These are phyloP conservation scores for Urosaurus nigricauda DNA, from an alignment of 2,797 vertebrate species.

Conservation along the genomic window DNA sequence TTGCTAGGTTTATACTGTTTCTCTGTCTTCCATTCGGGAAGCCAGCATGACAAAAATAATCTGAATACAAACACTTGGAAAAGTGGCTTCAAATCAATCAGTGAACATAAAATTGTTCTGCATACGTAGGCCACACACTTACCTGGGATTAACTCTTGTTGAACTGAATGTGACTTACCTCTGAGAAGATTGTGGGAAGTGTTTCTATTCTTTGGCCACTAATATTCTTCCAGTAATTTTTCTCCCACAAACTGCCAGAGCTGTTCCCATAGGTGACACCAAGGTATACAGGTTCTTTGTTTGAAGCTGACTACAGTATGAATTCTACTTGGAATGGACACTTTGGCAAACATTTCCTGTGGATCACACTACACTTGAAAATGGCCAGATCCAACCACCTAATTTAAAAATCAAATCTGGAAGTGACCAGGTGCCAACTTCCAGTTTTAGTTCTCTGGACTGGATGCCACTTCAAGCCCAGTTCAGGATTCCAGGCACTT, in stretches of 20 bases:
- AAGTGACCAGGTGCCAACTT: no score
- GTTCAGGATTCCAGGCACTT: no score
- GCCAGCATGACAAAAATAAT: background rate
- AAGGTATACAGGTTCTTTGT: slow-evolving; percentile 54
- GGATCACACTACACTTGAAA: no score
- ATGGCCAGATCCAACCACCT: no score
- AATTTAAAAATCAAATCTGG: no score
- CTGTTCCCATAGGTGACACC: slow-evolving; percentile 44
- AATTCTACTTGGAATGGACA: slow-evolving; percentile 4
- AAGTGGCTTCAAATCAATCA: background rate
- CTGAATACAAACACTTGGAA: background rate
- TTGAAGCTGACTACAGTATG: slow-evolving; percentile 57
- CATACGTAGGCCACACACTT: background rate
- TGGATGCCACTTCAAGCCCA: no score
- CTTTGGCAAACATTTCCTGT: no score
- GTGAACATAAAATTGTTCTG: background rate
- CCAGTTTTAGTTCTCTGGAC: background rate
- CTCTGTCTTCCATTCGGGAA: background rate
- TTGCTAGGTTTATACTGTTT: background rate
- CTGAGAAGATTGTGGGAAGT: slow-evolving; percentile 3
- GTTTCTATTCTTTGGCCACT: slow-evolving; percentile 51
- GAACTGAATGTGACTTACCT: background rate
- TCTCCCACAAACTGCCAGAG: slow-evolving; percentile 40
- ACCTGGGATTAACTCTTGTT: background rate
- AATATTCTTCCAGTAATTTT: slow-evolving; percentile 63